These are phyloP conservation scores for Empidonax alnorum DNA, from an alignment of 2,113 vertebrate genomes.

Conservation along the genomic window DNA sequence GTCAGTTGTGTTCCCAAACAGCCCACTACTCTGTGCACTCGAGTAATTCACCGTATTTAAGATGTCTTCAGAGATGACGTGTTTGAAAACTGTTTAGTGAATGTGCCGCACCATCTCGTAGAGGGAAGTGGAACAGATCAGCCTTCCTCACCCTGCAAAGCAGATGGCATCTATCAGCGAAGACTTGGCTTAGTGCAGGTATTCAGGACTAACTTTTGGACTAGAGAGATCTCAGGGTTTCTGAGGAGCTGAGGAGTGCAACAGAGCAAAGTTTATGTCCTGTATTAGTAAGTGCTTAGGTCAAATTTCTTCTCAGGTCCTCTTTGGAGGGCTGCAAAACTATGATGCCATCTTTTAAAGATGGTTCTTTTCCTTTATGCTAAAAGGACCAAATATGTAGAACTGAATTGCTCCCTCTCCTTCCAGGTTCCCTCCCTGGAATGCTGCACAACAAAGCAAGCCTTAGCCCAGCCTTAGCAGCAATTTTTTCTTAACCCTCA, in stretches of 20 bases:
- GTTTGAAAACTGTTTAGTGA: background rate
- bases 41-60: fast-evolving
- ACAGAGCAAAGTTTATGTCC: background rate
- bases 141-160: background rate
- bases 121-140: background rate
- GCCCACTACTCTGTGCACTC: background rate
- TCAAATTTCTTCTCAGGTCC: background rate
- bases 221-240: background rate
- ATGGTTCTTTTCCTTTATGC: background rate
- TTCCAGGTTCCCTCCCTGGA: constrained; percentile 3
- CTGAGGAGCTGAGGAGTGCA: background rate
- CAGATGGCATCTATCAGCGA: background rate
- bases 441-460: background rate
- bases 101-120: fast-evolving
- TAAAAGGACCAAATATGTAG: background rate
- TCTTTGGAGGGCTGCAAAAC: background rate
- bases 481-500: constrained; percentile 15
- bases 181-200: background rate
- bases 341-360: background rate
- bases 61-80: background rate
- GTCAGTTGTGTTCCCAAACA: background rate
- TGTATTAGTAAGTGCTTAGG: background rate
- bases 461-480: background rate
- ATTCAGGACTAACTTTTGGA: background rate
- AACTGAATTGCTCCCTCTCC: background rate